Conservation (phyloP, 2,113 vertebrate genomes). For the Elgaria multicarinata region DNA sequence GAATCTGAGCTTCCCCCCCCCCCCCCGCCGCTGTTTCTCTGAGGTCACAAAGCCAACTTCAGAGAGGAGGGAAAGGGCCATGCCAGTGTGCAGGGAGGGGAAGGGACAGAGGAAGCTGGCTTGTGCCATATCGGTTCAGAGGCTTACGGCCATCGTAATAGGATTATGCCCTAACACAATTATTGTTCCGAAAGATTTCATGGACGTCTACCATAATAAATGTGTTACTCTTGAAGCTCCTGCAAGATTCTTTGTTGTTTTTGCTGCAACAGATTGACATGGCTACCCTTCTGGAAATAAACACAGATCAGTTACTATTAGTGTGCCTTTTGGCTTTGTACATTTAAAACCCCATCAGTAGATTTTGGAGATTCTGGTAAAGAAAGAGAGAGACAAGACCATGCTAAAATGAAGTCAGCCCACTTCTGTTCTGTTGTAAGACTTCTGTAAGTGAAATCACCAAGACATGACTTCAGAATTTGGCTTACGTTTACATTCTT, state of each 20-base stretch:
- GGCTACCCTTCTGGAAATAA: background rate
- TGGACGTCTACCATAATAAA: background rate
- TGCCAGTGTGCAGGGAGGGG: no score
- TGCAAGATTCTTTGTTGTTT: background rate
- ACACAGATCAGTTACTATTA: background rate
- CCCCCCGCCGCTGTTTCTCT: no score
- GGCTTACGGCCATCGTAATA: no score
- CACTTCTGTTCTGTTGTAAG: background rate
- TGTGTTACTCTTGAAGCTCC: background rate
- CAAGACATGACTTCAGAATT: background rate
- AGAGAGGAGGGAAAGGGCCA: no score
- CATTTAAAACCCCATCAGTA: background rate
- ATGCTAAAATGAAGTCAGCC: background rate
- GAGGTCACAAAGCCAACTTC: no score
- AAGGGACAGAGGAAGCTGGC: no score
- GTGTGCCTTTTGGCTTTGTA: background rate
- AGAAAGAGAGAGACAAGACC: background rate
- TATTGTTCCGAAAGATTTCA: no score
- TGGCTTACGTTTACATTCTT: background rate
- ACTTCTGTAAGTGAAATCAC: background rate
- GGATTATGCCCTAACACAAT: no score
- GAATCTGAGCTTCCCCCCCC: no score
- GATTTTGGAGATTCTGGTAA: background rate
- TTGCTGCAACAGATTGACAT: background rate
- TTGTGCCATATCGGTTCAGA: no score